phyloP scores from a whole-genome alignment of 35 echinoderm and acorn worm species.

The Diadema setosum region DNA sequence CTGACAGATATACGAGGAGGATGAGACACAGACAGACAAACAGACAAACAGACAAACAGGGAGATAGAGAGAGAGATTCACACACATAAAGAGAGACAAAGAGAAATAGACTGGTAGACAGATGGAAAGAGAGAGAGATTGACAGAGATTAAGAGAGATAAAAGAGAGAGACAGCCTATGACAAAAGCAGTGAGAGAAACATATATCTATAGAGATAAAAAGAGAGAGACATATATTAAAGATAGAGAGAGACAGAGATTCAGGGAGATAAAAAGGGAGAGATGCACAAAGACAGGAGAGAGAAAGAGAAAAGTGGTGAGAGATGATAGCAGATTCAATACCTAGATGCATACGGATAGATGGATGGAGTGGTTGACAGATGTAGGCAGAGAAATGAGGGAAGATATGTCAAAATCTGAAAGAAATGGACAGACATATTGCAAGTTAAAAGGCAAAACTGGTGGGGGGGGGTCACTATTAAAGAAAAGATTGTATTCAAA shows the following conservation, averaged over 20 bases:
- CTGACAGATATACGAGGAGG: background rate
- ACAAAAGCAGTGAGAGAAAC: background rate
- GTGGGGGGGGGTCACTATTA: too few species aligned
- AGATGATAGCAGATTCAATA: too few species aligned
- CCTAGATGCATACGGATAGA: too few species aligned
- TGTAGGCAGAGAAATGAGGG: too few species aligned
- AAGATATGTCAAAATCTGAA: too few species aligned
- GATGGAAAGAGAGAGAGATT: background rate
- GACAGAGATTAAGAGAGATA: background rate
- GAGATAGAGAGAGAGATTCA: background rate
- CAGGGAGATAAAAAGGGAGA: background rate
- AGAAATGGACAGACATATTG: too few species aligned
- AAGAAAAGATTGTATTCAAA: too few species aligned
- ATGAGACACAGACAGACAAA: background rate
- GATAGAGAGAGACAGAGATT: background rate
- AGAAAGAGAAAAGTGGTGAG: background rate
- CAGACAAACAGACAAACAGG: background rate
- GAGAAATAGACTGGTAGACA: background rate
- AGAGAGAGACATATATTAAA: background rate
- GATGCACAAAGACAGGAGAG: background rate
- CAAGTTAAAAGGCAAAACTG: too few species aligned
- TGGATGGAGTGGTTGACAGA: too few species aligned
- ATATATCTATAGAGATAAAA: too few species aligned
- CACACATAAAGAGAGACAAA: background rate
- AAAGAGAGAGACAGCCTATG: background rate